A percentile compares a stretch with the other conserved stretches of the same genome.
These are phyloP conservation scores for Alosa alosa DNA, from an alignment of 2,113 vertebrate species.

Conservation along the genomic window DNA sequence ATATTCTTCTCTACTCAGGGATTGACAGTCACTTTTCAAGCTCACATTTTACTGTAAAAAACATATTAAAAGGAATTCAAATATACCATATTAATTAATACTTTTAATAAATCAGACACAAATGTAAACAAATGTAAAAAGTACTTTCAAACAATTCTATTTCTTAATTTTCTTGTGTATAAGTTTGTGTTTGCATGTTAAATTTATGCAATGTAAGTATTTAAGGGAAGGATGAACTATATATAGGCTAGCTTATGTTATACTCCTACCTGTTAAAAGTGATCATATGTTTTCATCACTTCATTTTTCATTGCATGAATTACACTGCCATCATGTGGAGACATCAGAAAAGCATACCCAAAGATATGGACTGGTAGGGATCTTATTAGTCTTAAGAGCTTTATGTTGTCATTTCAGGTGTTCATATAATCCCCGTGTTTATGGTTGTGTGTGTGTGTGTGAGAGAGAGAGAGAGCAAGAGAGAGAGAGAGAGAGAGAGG, in stretches of 20 bases:
- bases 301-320: background rate
- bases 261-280: background rate
- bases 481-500: too few relatives aligned
- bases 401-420: constrained; percentile 40
- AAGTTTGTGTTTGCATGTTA: too few relatives aligned
- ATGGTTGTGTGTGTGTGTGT: background rate
- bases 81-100: background rate
- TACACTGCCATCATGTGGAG: background rate
- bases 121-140: background rate
- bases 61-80: background rate
- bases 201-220: too few relatives aligned
- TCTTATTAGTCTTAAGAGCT: background rate
- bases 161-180: too few relatives aligned
- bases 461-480: too few relatives aligned
- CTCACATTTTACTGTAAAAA: background rate
- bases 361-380: background rate
- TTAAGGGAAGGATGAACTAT: background rate
- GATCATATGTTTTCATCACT: background rate
- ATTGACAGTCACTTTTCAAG: background rate
- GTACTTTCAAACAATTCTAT: too few relatives aligned
- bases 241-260: background rate
- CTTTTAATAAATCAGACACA: background rate
- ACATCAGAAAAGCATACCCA: background rate
- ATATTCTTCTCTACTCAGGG: background rate
- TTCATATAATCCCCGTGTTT: background rate